Conservation (phyloP, 2,113 vertebrate species). For the Macquaria australasica region DNA sequence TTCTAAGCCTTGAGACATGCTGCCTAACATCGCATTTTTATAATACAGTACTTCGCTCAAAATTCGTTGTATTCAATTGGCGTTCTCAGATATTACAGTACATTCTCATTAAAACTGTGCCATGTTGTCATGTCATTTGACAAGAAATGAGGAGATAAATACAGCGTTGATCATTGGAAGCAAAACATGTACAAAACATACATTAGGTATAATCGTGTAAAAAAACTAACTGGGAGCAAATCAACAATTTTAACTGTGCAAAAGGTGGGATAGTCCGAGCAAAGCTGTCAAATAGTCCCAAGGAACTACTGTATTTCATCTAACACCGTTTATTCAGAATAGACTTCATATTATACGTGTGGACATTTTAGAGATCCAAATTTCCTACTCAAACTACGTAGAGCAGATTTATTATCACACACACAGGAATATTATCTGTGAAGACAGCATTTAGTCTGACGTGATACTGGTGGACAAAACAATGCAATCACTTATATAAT, state of each 20-base stretch:
- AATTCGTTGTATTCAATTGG: slow-evolving; percentile 48
- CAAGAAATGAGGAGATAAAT: slow-evolving; percentile 39
- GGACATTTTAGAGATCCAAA: slow-evolving; percentile 1
- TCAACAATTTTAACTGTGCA: neutral
- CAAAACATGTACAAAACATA: slow-evolving; percentile 43
- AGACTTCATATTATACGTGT: slow-evolving; percentile 13
- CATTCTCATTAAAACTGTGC: slow-evolving; percentile 54
- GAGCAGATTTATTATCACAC: slow-evolving; percentile 17
- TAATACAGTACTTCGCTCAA: slow-evolving; percentile 53
- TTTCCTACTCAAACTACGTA: slow-evolving; percentile 10
- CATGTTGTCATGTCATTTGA: neutral
- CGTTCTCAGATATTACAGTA: slow-evolving; percentile 60
- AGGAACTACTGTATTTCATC: neutral
- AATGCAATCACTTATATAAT: slow-evolving; percentile 2
- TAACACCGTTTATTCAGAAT: slow-evolving; percentile 40
- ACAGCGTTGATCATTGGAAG: slow-evolving; percentile 18
- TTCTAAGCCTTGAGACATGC: slow-evolving; percentile 63
- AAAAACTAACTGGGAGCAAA: neutral
- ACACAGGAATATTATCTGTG: neutral
- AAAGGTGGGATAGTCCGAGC: neutral
- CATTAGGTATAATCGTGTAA: slow-evolving; percentile 12
- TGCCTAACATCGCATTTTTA: slow-evolving; percentile 23
- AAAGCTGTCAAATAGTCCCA: neutral
- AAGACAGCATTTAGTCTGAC: slow-evolving; percentile 5
- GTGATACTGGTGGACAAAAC: slow-evolving; percentile 15